Evolutionary conservation across 92 coral and sea anemone species (phyloP), one percentile per base, ranked within the genome.

Genomic region (Parazoanthus darwini): DNA sequence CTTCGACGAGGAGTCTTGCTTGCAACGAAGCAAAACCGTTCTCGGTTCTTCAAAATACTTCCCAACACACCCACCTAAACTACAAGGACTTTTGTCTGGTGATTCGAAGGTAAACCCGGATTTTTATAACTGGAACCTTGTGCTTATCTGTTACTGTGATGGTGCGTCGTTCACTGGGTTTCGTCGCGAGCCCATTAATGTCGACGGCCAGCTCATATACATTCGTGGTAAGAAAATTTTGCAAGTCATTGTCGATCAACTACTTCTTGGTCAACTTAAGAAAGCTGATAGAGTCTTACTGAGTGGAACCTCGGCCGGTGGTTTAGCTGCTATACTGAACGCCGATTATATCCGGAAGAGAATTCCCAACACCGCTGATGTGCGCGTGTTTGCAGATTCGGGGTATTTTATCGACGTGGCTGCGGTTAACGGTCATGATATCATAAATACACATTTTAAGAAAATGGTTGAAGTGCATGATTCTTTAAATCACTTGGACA

Each of bases 271-370:
- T 72, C 90, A 91, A 29, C 89, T 97, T 74, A 91, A 86, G 5
- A 79, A 82, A 26, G 97, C 99, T n/a, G 89, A 91, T 18, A 91
- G 92, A 36, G 87, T 97, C 13, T 91, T 97, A 43, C 91, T 97
- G 14, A 92, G 92, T 39, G 99, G 99, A 36, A 95, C 96, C 6
- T 97, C 99, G 51, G 99, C 99, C 2, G 99, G 99, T 8, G 94
- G 97, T 81, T 80, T 97, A 66, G 94, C 98, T 5, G 99, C 96
- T 66, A 82, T 92, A 58, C 91, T 97, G 89, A 94, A 97, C 82
- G 96, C 99, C 75, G 99, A 97, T 91, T 97, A 84, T 85, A 94
- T 97, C 89, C 96, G 95, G 66, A 90, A 86, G 71, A 88, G 87
- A 80, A 84, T 97, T 26, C 96, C 98, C 22, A 82, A 73, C 51